Percentiles rank a stretch among this genome's conserved stretches.
phyloP scores from a whole-genome alignment of 2,113 vertebrate genomes.

The Nicator chloris region DNA sequence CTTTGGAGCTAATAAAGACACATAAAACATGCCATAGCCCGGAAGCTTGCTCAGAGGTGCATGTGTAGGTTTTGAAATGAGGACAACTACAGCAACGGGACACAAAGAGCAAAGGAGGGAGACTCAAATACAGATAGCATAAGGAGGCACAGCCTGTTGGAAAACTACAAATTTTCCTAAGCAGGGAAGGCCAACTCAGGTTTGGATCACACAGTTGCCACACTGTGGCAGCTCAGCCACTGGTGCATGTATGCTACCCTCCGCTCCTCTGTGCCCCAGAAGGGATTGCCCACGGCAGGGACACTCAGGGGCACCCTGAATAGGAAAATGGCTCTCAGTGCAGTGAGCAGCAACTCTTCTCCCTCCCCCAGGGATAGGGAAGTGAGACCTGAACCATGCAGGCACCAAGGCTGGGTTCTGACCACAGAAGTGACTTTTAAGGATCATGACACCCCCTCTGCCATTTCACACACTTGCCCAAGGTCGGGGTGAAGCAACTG shows the following conservation, averaged over 20 bases:
- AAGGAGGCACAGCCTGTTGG: not conserved
- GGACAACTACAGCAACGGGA: not conserved
- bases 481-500: not conserved
- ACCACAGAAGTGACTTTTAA: not conserved
- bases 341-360: not conserved
- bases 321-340: not conserved
- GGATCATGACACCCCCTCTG: not conserved
- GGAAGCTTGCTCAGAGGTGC: not conserved
- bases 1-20: conserved; percentile 57
- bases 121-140: not conserved
- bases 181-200: not conserved
- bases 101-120: not conserved
- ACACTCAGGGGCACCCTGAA: not conserved
- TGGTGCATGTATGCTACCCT: not conserved
- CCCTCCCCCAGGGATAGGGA: not conserved
- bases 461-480: not conserved
- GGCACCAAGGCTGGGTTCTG: not conserved
- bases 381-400: not conserved
- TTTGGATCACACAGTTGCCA: not conserved
- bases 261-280: accelerated
- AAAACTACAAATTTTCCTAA: not conserved
- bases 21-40: conserved; percentile 28
- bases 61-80: not conserved
- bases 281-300: accelerated
- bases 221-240: not conserved